Evolutionary conservation across 2,113 vertebrate genomes (phyloP).

Genomic region (Meleagris gallopavo): DNA sequence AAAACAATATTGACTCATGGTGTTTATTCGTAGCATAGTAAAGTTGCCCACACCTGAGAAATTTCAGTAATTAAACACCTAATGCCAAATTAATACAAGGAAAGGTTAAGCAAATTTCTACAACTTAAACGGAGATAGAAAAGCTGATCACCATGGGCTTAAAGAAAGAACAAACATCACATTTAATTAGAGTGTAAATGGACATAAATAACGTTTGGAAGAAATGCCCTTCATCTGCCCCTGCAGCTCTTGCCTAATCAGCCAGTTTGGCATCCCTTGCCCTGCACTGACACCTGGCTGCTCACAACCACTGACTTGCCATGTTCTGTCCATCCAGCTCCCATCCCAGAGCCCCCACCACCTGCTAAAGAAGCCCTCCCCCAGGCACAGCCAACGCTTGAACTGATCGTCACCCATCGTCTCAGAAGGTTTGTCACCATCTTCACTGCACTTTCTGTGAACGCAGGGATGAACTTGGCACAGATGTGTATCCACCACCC

Average conservation of each 20-base stretch:
- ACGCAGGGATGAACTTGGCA: neutral
- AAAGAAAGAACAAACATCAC: neutral
- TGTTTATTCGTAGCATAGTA: neutral
- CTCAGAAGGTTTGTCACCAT: neutral
- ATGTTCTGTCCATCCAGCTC: neutral
- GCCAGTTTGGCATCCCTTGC: neutral
- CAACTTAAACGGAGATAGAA: neutral
- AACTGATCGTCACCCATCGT: neutral
- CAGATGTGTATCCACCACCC: accelerated
- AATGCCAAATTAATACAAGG: neutral
- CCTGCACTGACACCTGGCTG: neutral
- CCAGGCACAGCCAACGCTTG: neutral
- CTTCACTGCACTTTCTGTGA: neutral
- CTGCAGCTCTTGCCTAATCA: neutral
- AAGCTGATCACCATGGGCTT: neutral
- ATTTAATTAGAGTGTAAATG: neutral
- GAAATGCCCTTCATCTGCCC: neutral
- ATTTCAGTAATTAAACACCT: conserved; percentile 26
- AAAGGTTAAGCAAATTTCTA: neutral
- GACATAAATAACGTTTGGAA: neutral
- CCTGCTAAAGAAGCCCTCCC: neutral
- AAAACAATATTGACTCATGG: conserved; percentile 27
- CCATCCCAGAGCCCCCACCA: neutral
- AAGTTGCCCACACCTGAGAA: conserved; percentile 59
- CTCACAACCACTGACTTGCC: neutral